A percentile compares a stretch with the other conserved stretches of the same genome.
These are phyloP conservation scores for Peromyscus nudipes DNA, from an alignment of 2,797 vertebrate genomes.

Conservation along the genomic window DNA sequence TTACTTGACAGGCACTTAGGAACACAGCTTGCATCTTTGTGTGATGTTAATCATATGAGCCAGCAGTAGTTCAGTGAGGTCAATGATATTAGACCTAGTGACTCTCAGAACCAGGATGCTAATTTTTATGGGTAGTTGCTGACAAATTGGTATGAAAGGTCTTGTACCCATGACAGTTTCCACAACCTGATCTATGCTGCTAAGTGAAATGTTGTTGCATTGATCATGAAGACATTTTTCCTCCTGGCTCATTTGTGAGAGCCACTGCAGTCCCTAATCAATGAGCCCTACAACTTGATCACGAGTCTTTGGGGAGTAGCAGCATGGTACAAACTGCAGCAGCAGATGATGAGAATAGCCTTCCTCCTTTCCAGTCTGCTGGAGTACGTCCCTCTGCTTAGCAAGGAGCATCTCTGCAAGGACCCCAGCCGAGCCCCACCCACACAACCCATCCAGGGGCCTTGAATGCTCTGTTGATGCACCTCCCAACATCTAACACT, in stretches of 20 bases:
- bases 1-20: neutral
- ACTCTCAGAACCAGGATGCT: neutral
- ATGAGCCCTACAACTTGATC: neutral
- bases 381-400: neutral
- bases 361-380: neutral
- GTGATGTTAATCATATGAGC: neutral
- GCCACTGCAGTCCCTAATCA: conserved; percentile 52
- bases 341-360: neutral
- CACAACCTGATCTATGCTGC: conserved; percentile 9
- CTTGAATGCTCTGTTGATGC: neutral
- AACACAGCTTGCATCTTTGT: conserved; percentile 1
- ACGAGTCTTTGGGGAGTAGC: conserved; percentile 38
- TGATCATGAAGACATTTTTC: conserved; percentile 64
- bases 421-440: neutral
- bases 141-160: conserved; percentile 36
- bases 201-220: conserved; percentile 57
- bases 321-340: neutral
- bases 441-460: neutral
- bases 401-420: neutral
- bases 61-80: neutral
- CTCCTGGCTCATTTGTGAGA: conserved; percentile 67
- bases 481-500: neutral
- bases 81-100: neutral
- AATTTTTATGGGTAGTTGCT: conserved; percentile 58
- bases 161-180: neutral